A percentile compares a stretch with the other conserved stretches of the same genome.
Evolutionary conservation across 2,113 vertebrate species (phyloP).

Genomic region (Ahaetulla prasina): DNA sequence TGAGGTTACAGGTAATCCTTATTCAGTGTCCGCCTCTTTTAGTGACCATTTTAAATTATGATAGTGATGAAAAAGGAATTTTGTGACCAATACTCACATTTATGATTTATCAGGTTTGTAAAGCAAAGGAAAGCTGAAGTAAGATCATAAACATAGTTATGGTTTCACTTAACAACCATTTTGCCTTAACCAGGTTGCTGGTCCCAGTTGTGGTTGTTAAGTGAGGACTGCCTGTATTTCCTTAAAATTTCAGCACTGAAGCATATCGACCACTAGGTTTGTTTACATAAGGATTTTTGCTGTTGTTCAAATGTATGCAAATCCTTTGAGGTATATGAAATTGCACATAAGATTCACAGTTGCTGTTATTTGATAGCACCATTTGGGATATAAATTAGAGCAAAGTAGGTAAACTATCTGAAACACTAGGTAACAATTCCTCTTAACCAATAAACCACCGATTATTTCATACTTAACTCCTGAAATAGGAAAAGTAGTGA

Average conservation of each 20-base stretch:
- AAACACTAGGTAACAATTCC: background rate
- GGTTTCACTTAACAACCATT: background rate
- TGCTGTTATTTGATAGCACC: background rate
- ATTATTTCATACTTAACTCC: background rate
- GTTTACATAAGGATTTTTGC: background rate
- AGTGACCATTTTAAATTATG: background rate
- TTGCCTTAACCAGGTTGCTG: background rate
- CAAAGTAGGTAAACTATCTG: background rate
- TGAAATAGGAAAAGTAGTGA: background rate
- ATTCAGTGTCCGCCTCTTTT: background rate
- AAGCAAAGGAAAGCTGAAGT: background rate
- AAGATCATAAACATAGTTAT: background rate
- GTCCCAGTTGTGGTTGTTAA: background rate
- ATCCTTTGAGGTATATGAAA: background rate
- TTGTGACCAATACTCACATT: background rate
- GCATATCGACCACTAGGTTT: background rate
- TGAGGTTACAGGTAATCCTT: background rate
- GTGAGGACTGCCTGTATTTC: background rate
- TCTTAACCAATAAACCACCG: background rate
- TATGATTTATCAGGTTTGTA: background rate
- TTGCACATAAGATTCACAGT: background rate
- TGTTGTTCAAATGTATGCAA: background rate
- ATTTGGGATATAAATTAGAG: background rate
- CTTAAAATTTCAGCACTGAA: background rate
- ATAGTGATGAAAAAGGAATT: background rate